Base-by-base conservation (phyloP, 2,113 vertebrate genomes). In the Tachysurus fulvidraco region DNA sequence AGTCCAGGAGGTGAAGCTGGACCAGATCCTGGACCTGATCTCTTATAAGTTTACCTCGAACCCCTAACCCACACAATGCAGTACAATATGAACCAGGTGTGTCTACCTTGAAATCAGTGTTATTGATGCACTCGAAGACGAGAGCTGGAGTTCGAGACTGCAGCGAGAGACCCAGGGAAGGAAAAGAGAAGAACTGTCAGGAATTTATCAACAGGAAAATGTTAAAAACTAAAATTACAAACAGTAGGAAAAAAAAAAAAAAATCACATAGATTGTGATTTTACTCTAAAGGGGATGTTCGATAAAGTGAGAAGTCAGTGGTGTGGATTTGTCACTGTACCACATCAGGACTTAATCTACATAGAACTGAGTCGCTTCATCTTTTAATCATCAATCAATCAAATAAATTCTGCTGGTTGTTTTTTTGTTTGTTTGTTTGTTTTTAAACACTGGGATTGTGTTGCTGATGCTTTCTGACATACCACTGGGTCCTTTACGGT, bases 111-210 rank as follows among this genome's bases (percentile, higher is more conserved):
- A 99, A 99, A 94, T 99, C 97, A 95, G 98, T 99, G 94, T 99
- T 99, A 95, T 99, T 99, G 95, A 99, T 98, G 96, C 97, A 98
- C 94, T 99, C 98, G 95, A 99, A 99, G 93, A 99, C 98, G 93
- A 99, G 96, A 90, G 98, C 98, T 89, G 98, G 98, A 83, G 98
- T 99, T 95, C 98, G 96, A 92, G 98, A 99, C 98, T 99, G 96
- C 71, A 95, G 89, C 91, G 86, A 93, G 89, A 83, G 76, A 82
- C 13, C 8, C 30, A 67, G 83, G 65, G 60, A n/a, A 30, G 16
- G 36, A 54, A 77, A 76, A 21, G 30, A 85, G 10, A n/a, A 28
- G 19, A 65, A 83, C 28, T 76, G 44, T 62, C 54, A 76, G 59
- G 30, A 21, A 84, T 69, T 9, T 7, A 84, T 55, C 77, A 44